Evolutionary conservation across 2,113 vertebrate species (phyloP), one percentile per base, ranked within the genome.

Genomic region (Festucalex cinctus): DNA sequence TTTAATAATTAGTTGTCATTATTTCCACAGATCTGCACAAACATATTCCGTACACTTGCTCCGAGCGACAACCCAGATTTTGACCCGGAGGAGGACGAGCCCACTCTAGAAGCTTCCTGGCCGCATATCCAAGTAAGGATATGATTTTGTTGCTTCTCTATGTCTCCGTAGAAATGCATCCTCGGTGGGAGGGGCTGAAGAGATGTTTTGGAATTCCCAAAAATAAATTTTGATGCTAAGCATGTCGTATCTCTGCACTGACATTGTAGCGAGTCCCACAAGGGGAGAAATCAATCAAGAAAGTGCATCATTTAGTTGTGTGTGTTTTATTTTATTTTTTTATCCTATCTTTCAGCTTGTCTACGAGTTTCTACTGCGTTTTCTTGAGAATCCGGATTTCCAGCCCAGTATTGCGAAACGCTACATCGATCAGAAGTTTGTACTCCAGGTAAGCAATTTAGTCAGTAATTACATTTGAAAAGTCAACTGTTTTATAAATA

Each of bases 11-110:
- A 10, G 13, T 3, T 5, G 0, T 19, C 20, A 6, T 19, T 75
- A 17, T 86, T 76, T 81, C 49, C 53, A 12, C 92, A 99, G 97
- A 97, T 99, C 83, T 90, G 89, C 84, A 94, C 93, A 86, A 99
- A 99, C 84, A 95, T 99, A 88, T 98, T 98, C 88, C 91, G 96
- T 83, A 95, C 95, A 35, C 95, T 99, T 89, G 95, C 97, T 70
- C 97, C 97, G 49, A 99, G 95, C 66, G 97, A 99, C 59, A 99
- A 98, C 84, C 96, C 97, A 0, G 96, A 99, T 83, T 99, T 98
- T 88, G 97, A 99, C 87, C 97, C 97, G 66, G 97, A 99, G 83
- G 97, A 99, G 85, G 97, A 99, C 69, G 97, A 99, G 56, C 97
- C 97, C 65, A 98, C 96, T 4, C 92, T 99, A 4, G 97, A 99